Base-by-base conservation (phyloP, 2,888 invertebrate genomes). In the Synanthedon tipuliformis region DNA sequence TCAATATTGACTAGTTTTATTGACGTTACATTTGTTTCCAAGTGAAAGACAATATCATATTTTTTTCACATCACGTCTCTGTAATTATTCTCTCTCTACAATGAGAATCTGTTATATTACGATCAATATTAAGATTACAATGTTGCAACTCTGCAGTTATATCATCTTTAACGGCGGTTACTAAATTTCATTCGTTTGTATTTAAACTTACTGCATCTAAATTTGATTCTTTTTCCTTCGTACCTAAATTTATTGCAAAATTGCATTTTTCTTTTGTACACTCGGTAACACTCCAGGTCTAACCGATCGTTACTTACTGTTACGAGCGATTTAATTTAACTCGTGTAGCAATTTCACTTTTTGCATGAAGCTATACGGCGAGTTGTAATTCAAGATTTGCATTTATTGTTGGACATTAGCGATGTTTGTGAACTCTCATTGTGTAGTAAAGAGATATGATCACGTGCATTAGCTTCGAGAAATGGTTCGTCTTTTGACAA, bases 381-480 rank as follows among this genome's bases (percentile, higher is more conserved):
- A 49, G 54, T 53, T 57, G 59, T 64, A 62, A 63, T 55, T 65
- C 61, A 60, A 59, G 60, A 66, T 65, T 63, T 63, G 62, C 62
- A 62, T 63, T 63, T 60, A 59, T 59, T 56, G 55, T 50, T 50
- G 18, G 53, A 60, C 60, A 62, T 68, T 67, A 66, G 61, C 59
- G 54, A 56, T 61, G 57, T 64, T 66, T 66, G 65, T 63, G 60
- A 59, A 65, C 62, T 59, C 58, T 56, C 60, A 68, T 70, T 69
- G 69, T 69, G 57, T 52, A 61, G 54, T 59, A 62, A 60, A 68
- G 66, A 71, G 59, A 66, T 72, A 72, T 60, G 64, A 56, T 52
- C 56, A 50, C 53, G 48, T 51, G 53, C 54, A 61, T 63, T 60
- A 59, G 58, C 51, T 53, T 56, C 60, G 58, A 53, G 56, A 53